Percentiles rank a stretch among this genome's conserved stretches.
Conservation (phyloP, 2,888 invertebrate genomes). For the Plutella xylostella region DNA sequence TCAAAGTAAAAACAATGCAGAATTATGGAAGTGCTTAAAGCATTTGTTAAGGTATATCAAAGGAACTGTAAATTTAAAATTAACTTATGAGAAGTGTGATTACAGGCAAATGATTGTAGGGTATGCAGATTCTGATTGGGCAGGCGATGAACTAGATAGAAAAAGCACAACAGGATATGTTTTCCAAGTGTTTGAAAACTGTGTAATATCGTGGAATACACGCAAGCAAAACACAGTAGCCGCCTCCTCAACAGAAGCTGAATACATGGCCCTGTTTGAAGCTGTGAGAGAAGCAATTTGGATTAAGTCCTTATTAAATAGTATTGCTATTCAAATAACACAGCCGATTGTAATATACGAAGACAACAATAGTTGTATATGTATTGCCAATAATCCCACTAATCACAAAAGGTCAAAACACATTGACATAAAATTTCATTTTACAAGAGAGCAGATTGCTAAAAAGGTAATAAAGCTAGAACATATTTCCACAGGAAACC, state of each 20-base stretch:
- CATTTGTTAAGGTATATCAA: not conserved
- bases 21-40: not conserved
- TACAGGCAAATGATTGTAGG: constrained; percentile 20
- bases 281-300: constrained; percentile 26
- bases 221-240: constrained; percentile 21
- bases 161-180: constrained; percentile 18
- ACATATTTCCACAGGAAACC: not conserved
- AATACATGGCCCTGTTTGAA: constrained; percentile 23
- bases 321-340: constrained; percentile 17
- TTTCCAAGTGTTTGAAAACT: constrained; percentile 18
- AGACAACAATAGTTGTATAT: constrained; percentile 27
- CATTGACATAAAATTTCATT: constrained; percentile 6
- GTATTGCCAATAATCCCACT: constrained; percentile 2
- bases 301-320: constrained; percentile 23
- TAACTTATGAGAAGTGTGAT: constrained; percentile 18
- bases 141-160: constrained; percentile 17
- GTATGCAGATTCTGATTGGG: constrained; percentile 27
- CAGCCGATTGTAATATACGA: constrained; percentile 20
- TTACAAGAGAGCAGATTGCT: not conserved
- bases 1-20: not conserved
- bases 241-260: constrained; percentile 13
- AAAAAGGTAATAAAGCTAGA: not conserved
- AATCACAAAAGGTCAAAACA: constrained; percentile 3
- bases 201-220: constrained; percentile 20
- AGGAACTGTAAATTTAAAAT: constrained; percentile 15